phyloP scores from a whole-genome alignment of 2,113 vertebrate genomes.

The Accipiter virgatus region DNA sequence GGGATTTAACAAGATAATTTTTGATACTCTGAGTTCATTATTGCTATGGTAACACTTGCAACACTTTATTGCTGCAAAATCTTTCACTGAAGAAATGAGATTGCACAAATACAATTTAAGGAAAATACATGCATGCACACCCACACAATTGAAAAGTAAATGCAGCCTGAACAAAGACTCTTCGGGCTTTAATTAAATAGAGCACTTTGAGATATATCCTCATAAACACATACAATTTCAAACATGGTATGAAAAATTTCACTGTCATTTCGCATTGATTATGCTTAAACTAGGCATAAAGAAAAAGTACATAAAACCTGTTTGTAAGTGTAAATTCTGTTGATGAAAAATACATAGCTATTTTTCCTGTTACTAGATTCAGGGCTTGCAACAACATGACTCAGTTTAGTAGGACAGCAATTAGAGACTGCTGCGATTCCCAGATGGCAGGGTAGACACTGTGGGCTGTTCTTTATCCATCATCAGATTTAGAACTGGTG shows the following conservation, averaged over 20 bases:
- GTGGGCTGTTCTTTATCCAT: neutral
- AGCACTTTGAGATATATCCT: neutral
- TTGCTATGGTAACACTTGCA: conserved; percentile 45
- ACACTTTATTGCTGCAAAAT: neutral
- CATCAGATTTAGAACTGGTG: neutral
- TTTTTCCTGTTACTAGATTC: neutral
- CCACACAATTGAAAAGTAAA: neutral
- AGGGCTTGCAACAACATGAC: neutral
- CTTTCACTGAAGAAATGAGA: neutral
- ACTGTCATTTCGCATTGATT: neutral
- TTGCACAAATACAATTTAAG: neutral
- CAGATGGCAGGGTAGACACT: neutral
- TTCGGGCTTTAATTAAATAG: neutral
- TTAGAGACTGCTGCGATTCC: rapidly evolving
- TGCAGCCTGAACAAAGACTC: neutral
- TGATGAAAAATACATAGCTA: neutral
- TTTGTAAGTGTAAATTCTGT: neutral
- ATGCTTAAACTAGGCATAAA: neutral
- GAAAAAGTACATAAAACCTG: neutral
- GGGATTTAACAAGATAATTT: conserved; percentile 4
- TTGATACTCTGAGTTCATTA: neutral
- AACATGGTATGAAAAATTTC: neutral
- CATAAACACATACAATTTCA: neutral
- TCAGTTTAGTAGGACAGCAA: rapidly evolving
- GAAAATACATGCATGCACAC: neutral